These are phyloP conservation scores for Ferrisia virgata DNA, from an alignment of 2,888 invertebrate genomes.

Conservation along the genomic window DNA sequence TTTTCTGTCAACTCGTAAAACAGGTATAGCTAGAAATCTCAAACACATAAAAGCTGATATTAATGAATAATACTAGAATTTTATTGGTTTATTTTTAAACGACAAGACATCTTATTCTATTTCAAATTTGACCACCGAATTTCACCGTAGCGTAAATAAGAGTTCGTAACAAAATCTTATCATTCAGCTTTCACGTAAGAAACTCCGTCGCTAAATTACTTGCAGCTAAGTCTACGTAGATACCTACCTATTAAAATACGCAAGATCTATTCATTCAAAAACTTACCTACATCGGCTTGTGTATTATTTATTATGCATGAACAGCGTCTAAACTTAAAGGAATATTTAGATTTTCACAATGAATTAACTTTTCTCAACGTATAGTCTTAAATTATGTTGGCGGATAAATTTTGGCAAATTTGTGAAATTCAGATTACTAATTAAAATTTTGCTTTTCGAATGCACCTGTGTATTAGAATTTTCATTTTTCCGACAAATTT, in stretches of 20 bases:
- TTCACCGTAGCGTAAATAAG: no score
- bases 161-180: no score
- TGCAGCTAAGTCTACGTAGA: neutral
- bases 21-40: neutral
- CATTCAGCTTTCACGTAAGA: neutral
- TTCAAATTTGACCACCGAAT: no score
- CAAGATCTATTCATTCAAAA: neutral
- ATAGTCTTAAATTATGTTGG: neutral
- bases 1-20: neutral
- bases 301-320: neutral
- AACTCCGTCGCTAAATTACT: neutral
- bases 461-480: neutral
- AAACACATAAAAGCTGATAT: neutral
- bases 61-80: neutral
- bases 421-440: neutral
- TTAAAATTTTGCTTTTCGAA: neutral
- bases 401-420: neutral
- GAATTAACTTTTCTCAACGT: neutral
- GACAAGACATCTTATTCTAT: no score
- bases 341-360: neutral
- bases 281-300: neutral
- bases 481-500: neutral
- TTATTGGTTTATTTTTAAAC: neutral
- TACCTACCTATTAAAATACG: no score
- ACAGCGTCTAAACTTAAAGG: neutral